A percentile compares a stretch with the other conserved stretches of the same genome.
These are phyloP conservation scores for Parochlus steinenii DNA, from an alignment of 2,888 invertebrate species.

Conservation along the genomic window DNA sequence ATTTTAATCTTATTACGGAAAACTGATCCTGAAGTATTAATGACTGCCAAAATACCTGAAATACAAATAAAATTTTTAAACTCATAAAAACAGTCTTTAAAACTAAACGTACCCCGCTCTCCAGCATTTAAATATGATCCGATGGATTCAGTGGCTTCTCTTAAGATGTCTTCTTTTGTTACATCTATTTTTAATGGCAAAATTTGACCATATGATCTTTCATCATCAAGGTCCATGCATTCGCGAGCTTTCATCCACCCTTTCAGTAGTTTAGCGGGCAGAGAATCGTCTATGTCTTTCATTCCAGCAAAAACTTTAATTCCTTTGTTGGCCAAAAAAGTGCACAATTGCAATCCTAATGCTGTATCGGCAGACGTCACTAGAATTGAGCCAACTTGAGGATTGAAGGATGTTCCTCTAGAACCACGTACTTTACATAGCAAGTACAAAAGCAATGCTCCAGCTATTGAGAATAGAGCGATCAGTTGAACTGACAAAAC, in stretches of 20 bases:
- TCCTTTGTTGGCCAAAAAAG: slow-evolving; percentile 51
- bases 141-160: slow-evolving; percentile 61
- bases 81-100: background rate
- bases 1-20: slow-evolving; percentile 55
- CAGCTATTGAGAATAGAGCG: slow-evolving; percentile 66
- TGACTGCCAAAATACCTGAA: slow-evolving; percentile 62
- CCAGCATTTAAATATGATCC: slow-evolving; percentile 67
- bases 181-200: slow-evolving; percentile 61
- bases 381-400: slow-evolving; percentile 49
- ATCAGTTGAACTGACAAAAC: slow-evolving; percentile 65
- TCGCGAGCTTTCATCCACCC: slow-evolving; percentile 44
- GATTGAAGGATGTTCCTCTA: slow-evolving; percentile 32
- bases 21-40: slow-evolving; percentile 67
- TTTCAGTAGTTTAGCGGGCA: slow-evolving; percentile 41
- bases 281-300: slow-evolving; percentile 37
- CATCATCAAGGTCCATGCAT: slow-evolving; percentile 17
- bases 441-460: slow-evolving; percentile 62
- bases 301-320: slow-evolving; percentile 66
- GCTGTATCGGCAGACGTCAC: slow-evolving; percentile 68
- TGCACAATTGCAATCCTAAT: slow-evolving; percentile 58
- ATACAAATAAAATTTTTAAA: slow-evolving; percentile 16
- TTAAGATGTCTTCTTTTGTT: slow-evolving; percentile 61
- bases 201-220: slow-evolving; percentile 35
- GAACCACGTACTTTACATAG: slow-evolving; percentile 54
- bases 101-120: slow-evolving; percentile 46